These are phyloP conservation scores for Characodon lateralis DNA, from an alignment of 2,797 vertebrate genomes.

Conservation along the genomic window DNA sequence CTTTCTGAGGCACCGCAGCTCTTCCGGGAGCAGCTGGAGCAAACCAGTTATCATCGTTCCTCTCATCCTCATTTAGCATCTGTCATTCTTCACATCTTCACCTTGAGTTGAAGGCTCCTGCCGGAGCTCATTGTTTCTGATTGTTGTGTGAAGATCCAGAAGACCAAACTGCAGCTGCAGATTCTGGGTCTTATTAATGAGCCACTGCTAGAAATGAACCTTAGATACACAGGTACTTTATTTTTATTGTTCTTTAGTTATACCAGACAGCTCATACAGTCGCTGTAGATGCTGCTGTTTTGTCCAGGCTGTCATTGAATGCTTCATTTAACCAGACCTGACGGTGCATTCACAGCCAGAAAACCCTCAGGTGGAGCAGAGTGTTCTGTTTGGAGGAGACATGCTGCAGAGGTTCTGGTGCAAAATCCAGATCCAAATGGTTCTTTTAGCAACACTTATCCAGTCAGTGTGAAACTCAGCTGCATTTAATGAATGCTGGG, in stretches of 20 bases:
- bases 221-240: slow-evolving; percentile 41
- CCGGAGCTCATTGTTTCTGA: slow-evolving; percentile 7
- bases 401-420: background rate
- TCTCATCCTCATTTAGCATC: slow-evolving; percentile 56
- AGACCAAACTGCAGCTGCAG: slow-evolving; percentile 45
- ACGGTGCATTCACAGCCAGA: background rate
- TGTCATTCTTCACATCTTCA: slow-evolving; percentile 59
- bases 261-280: background rate
- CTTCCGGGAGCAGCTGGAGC: slow-evolving; percentile 27
- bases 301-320: background rate
- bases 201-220: slow-evolving; percentile 41
- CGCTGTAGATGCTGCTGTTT: background rate
- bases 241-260: background rate
- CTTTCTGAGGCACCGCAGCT: slow-evolving; percentile 32
- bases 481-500: background rate
- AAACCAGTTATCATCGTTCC: slow-evolving; percentile 29
- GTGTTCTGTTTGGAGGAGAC: too few species aligned
- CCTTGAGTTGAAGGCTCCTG: slow-evolving; percentile 26
- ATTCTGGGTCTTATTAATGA: slow-evolving; percentile 52
- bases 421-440: background rate
- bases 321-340: background rate
- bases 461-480: too few species aligned
- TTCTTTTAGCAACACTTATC: background rate
- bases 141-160: slow-evolving; percentile 39
- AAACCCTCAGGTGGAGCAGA: too few species aligned